A percentile compares a stretch with the other conserved stretches of the same genome.
Conservation (phyloP, 2,888 invertebrate genomes). For the Auanema sp. region DNA sequence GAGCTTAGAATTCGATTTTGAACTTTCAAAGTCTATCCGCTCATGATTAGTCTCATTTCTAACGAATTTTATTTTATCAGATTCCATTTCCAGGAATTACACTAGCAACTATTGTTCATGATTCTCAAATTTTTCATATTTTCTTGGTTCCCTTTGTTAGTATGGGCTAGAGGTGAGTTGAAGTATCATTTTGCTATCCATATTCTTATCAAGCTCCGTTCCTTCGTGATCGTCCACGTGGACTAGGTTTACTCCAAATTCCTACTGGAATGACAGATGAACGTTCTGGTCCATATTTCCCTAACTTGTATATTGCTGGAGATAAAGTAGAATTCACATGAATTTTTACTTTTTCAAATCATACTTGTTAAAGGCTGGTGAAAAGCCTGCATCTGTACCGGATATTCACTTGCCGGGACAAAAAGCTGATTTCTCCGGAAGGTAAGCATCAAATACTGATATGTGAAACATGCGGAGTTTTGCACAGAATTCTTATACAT, state of each 20-base stretch:
- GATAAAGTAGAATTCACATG: slow-evolving; percentile 35
- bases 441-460: slow-evolving; percentile 21
- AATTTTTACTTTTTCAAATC: not conserved
- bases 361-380: slow-evolving; percentile 31
- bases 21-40: no score
- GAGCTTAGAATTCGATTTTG: no score
- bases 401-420: slow-evolving; percentile 53
- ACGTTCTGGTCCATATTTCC: slow-evolving; percentile 54
- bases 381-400: slow-evolving; percentile 50
- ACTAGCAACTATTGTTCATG: no score
- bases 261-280: slow-evolving; percentile 59
- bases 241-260: slow-evolving; percentile 49
- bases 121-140: no score
- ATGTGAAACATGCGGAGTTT: not conserved
- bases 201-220: slow-evolving; percentile 38
- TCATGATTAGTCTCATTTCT: no score
- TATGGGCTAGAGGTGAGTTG: no score
- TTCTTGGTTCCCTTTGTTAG: no score
- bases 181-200: not conserved
- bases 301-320: slow-evolving; percentile 54
- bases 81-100: no score
- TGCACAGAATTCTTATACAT: not conserved
- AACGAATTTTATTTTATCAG: no score
- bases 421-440: slow-evolving; percentile 45
- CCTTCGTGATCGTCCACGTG: slow-evolving; percentile 51